phyloP scores from a whole-genome alignment of 2,888 invertebrate species.

The Gastrophysa polygoni region DNA sequence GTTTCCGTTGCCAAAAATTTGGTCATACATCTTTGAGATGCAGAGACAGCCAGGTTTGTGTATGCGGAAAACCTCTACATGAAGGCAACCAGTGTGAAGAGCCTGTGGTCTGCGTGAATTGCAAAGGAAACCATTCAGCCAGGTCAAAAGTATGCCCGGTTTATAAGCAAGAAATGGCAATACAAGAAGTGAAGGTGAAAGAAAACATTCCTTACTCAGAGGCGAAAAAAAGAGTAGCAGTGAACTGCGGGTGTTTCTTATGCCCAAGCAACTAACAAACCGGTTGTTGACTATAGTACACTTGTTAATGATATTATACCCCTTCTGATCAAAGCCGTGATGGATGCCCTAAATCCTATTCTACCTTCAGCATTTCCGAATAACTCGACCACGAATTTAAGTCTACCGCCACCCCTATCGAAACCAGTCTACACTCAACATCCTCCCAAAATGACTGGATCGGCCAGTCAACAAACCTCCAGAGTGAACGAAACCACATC shows the following conservation, averaged over 20 bases:
- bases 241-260: neutral
- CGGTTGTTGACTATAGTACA: neutral
- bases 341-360: neutral
- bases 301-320: conserved; percentile 1
- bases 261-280: neutral
- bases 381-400: neutral
- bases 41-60: conserved; percentile 14
- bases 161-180: conserved; percentile 24
- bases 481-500: neutral
- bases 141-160: conserved; percentile 26
- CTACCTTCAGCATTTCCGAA: neutral
- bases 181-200: conserved; percentile 23
- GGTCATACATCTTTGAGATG: conserved; percentile 12
- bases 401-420: neutral
- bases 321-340: neutral
- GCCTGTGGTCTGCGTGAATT: conserved; percentile 20
- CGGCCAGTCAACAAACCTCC: neutral
- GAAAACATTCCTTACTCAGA: conserved; percentile 1
- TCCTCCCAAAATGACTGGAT: neutral
- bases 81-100: conserved; percentile 11
- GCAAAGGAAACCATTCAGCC: conserved; percentile 20
- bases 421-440: neutral
- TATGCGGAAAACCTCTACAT: conserved; percentile 24
- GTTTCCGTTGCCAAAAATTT: neutral
- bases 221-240: conserved; percentile 2